A percentile compares a stretch with the other conserved stretches of the same genome.
phyloP scores from a whole-genome alignment of 1,140 invertebrate species.

The Drosophila kikkawai region DNA sequence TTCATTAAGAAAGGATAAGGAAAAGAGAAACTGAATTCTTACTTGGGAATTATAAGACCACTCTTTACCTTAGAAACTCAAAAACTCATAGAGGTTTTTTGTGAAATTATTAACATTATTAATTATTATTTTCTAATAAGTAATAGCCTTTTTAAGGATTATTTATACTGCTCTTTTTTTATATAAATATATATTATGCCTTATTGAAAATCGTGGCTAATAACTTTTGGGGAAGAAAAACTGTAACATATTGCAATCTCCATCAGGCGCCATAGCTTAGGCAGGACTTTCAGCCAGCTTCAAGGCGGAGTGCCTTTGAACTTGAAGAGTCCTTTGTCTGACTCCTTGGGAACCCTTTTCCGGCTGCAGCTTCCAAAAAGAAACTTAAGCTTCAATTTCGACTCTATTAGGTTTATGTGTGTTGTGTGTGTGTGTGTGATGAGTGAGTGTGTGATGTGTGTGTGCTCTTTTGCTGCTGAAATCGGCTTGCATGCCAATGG shows the following conservation, averaged over 20 bases:
- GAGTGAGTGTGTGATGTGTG: slow-evolving; percentile 18
- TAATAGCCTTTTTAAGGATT: neutral
- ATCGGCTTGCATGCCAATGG: slow-evolving; percentile 47
- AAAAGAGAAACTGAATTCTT: neutral
- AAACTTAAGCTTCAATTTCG: slow-evolving; percentile 58
- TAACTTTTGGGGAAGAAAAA: neutral
- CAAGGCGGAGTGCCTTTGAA: slow-evolving; percentile 25
- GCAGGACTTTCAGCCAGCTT: slow-evolving; percentile 12
- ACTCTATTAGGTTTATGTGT: slow-evolving; percentile 42
- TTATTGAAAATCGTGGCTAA: neutral
- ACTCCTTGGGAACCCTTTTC: slow-evolving; percentile 17
- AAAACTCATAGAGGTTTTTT: neutral
- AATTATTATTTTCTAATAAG: neutral
- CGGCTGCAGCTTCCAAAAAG: slow-evolving; percentile 15
- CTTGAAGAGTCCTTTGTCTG: slow-evolving; percentile 28
- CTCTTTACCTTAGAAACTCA: neutral
- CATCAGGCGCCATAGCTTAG: slow-evolving; percentile 1
- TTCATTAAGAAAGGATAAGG: too few species aligned
- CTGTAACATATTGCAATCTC: slow-evolving; percentile 24
- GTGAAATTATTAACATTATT: neutral
- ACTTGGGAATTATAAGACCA: neutral
- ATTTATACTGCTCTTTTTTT: neutral
- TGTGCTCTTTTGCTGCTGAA: slow-evolving; percentile 43
- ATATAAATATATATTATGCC: too few species aligned
- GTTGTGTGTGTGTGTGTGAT: neutral